phyloP scores from a whole-genome alignment of 2,888 invertebrate species.

The Cryptophagus acutangulus region DNA sequence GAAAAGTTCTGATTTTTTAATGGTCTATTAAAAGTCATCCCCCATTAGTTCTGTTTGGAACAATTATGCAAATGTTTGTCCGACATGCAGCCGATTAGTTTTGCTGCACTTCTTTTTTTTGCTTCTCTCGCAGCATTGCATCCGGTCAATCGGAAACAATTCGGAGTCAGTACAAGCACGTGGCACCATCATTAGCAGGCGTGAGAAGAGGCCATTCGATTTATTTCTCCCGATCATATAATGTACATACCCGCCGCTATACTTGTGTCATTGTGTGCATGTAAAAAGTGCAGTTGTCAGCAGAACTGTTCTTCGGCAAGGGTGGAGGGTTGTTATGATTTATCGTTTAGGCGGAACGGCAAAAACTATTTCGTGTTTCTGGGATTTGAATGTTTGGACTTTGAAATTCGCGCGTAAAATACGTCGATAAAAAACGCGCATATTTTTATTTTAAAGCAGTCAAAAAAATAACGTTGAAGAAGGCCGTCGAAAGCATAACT shows the following conservation, averaged over 20 bases:
- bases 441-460: no score
- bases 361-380: no score
- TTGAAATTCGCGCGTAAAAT: no score
- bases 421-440: no score
- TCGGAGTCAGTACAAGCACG: slow-evolving; percentile 38
- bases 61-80: slow-evolving; percentile 34
- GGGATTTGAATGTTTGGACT: no score
- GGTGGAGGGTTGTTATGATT: slow-evolving; percentile 13
- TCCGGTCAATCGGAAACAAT: slow-evolving; percentile 45
- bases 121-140: no score
- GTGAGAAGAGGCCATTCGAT: slow-evolving; percentile 40
- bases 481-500: no score
- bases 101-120: slow-evolving; percentile 32
- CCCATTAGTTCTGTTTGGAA: slow-evolving; percentile 25
- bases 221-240: slow-evolving; percentile 7
- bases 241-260: slow-evolving; percentile 7
- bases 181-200: slow-evolving; percentile 48
- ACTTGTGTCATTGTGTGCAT: slow-evolving; percentile 5
- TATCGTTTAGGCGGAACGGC: slow-evolving; percentile 9
- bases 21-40: no score
- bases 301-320: slow-evolving; percentile 5
- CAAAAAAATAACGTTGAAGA: no score
- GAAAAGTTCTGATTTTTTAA: no score
- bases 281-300: slow-evolving; percentile 15
- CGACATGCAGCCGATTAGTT: slow-evolving; percentile 32